These are phyloP conservation scores for Ochotona curzoniae DNA, from an alignment of 2,113 vertebrate species.

Conservation along the genomic window DNA sequence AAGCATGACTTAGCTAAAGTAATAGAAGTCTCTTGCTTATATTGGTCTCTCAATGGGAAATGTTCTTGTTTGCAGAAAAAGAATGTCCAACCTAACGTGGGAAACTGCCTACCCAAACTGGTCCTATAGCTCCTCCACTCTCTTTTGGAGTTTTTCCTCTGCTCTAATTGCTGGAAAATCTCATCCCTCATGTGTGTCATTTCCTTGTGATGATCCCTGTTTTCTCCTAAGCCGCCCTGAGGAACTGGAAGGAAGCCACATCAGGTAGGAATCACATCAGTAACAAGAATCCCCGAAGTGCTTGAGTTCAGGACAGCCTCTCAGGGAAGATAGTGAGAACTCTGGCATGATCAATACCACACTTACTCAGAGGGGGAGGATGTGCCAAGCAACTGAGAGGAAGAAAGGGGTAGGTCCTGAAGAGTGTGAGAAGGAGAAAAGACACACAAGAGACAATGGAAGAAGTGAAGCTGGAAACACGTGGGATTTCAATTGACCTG, in stretches of 20 bases:
- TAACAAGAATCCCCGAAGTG: neutral
- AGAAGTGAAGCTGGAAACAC: neutral
- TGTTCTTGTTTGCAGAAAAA: neutral
- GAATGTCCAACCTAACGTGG: neutral
- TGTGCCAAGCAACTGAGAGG: neutral
- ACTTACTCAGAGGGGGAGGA: neutral
- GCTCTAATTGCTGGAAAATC: neutral
- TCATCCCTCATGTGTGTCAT: neutral
- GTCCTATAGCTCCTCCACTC: neutral
- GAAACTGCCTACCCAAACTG: neutral
- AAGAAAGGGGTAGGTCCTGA: neutral
- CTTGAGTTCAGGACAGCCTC: neutral
- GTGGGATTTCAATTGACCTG: neutral
- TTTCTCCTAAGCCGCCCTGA: neutral
- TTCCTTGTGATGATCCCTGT: neutral
- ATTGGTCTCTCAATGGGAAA: neutral
- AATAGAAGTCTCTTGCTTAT: neutral
- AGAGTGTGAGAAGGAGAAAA: neutral
- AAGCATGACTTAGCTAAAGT: neutral
- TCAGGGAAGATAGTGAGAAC: neutral
- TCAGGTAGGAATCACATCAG: neutral
- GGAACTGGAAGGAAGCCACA: neutral
- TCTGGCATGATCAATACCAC: neutral
- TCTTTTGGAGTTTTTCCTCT: neutral
- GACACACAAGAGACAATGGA: neutral